Conservation (phyloP, 2,888 invertebrate genomes). For the Euproctis similis region DNA sequence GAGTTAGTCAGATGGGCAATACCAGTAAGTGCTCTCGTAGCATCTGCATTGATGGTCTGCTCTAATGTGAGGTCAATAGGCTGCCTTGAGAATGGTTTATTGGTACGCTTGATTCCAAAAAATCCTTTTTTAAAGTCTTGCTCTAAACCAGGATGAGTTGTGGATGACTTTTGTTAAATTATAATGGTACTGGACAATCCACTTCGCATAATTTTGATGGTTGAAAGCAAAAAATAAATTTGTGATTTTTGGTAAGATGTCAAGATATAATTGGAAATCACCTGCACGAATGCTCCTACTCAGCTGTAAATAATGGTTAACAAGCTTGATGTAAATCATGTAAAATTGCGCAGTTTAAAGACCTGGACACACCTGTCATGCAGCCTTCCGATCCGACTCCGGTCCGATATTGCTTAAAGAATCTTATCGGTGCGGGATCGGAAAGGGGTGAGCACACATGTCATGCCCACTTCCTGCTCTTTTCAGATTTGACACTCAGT, state of each 20-base stretch:
- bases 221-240: constrained; percentile 18
- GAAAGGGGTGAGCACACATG: too few species aligned
- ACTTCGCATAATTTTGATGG: constrained; percentile 19
- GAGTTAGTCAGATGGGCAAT: constrained; percentile 9
- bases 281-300: constrained; percentile 4
- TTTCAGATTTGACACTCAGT: too few species aligned
- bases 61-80: constrained; percentile 25
- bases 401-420: too few species aligned
- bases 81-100: constrained; percentile 18
- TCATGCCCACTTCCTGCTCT: too few species aligned
- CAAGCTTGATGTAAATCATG: constrained; percentile 5
- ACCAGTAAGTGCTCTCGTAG: constrained; percentile 26
- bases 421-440: too few species aligned
- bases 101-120: constrained; percentile 17
- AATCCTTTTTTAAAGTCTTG: constrained; percentile 8
- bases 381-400: too few species aligned
- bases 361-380: too few species aligned
- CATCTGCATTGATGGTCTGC: constrained; percentile 36
- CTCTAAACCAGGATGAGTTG: constrained; percentile 16
- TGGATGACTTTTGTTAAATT: constrained; percentile 14
- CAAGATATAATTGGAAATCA: constrained; percentile 5
- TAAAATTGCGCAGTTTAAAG: constrained; percentile 5
- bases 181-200: constrained; percentile 12
- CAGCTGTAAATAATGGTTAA: constrained; percentile 2
- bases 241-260: constrained; percentile 2